phyloP scores from a whole-genome alignment of 2,113 vertebrate species.

The Tachycineta bicolor region DNA sequence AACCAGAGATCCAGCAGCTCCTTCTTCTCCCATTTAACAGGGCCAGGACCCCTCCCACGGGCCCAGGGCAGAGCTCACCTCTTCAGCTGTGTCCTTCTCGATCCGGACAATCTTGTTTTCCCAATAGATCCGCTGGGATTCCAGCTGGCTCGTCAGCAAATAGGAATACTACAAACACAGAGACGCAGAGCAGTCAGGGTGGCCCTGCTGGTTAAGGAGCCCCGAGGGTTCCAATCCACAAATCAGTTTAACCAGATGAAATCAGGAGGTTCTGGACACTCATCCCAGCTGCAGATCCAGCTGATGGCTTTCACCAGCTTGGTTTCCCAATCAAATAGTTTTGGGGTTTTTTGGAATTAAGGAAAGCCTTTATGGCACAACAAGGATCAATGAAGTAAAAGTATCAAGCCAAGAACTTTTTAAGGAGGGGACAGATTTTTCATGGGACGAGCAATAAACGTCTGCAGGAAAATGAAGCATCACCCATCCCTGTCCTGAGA shows the following conservation, averaged over 20 bases:
- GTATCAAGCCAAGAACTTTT: neutral
- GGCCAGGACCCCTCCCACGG: neutral
- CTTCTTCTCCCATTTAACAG: neutral
- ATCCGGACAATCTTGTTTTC: conserved; percentile 97
- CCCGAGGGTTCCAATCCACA: neutral
- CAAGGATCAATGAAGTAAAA: neutral
- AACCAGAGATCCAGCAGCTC: neutral
- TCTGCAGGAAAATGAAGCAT: neutral
- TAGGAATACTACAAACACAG: conserved; percentile 88
- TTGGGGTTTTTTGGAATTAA: neutral
- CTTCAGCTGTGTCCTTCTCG: conserved; percentile 95
- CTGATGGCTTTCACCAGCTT: neutral
- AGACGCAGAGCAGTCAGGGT: neutral
- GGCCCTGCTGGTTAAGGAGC: neutral
- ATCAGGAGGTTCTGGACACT: neutral
- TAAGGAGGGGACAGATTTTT: neutral
- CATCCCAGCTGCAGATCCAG: neutral
- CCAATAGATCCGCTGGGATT: conserved; percentile 97
- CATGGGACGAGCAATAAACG: neutral
- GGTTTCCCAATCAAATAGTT: neutral
- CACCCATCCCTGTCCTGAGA: neutral
- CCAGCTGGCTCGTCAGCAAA: conserved; percentile 95
- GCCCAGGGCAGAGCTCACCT: conserved; percentile 77
- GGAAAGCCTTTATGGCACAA: neutral
- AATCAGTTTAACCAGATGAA: neutral